phyloP scores from a whole-genome alignment of 2,113 vertebrate species.

The Carollia perspicillata region DNA sequence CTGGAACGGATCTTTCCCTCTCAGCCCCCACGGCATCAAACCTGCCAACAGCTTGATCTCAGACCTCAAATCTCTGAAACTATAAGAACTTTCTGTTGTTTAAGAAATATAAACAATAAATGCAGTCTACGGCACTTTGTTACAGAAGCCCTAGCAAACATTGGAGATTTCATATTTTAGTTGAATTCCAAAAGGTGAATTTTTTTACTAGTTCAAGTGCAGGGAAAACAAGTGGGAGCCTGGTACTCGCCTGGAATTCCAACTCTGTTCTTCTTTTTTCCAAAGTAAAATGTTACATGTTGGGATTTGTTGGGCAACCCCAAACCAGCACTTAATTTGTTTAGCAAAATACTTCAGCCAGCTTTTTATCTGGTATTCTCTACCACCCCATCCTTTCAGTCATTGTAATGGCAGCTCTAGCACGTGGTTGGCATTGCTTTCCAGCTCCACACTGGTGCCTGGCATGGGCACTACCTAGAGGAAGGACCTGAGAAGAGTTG shows the following conservation, averaged over 20 bases:
- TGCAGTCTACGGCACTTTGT: neutral
- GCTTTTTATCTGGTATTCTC: neutral
- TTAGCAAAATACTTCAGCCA: neutral
- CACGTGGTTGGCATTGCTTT: neutral
- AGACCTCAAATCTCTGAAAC: neutral
- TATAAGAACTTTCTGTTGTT: neutral
- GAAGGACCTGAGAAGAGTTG: conserved; percentile 70
- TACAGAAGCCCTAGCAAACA: neutral
- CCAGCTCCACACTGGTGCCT: neutral
- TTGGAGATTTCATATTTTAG: neutral
- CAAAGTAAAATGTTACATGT: neutral
- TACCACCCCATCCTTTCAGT: neutral
- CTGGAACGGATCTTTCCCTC: neutral
- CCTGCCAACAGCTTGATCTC: neutral
- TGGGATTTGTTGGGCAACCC: neutral
- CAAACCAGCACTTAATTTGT: conserved; percentile 4
- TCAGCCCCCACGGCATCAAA: neutral
- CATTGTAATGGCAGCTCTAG: conserved; percentile 4
- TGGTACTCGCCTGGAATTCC: neutral
- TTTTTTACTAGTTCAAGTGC: neutral
- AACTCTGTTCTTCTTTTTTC: neutral
- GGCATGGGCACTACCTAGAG: neutral
- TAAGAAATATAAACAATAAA: neutral
- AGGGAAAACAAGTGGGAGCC: neutral
- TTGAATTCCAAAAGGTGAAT: neutral